phyloP scores from a whole-genome alignment of 1,140 invertebrate genomes.

The Aphaenogaster rudis region DNA sequence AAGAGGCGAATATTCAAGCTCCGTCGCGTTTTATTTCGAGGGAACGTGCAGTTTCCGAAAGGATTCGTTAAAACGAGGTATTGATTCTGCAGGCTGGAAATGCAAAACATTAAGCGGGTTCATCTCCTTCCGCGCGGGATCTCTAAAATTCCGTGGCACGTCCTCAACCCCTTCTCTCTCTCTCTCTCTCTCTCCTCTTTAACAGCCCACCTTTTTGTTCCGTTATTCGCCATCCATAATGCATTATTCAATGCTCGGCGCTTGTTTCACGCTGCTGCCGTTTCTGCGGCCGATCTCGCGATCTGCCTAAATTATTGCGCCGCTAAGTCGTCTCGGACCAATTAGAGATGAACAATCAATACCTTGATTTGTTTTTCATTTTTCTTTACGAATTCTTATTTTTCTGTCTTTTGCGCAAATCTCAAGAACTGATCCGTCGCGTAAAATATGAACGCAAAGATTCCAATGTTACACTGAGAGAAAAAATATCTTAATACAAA shows the following conservation, averaged over 20 bases:
- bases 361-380: not conserved
- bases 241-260: constrained; percentile 58
- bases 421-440: not conserved
- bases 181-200: not conserved
- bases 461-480: not conserved
- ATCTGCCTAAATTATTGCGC: constrained; percentile 38
- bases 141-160: constrained; percentile 29
- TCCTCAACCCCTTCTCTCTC: not conserved
- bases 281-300: constrained; percentile 40
- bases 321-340: constrained; percentile 2
- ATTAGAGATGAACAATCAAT: constrained; percentile 50
- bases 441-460: constrained; percentile 1
- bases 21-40: not conserved
- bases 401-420: not conserved
- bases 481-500: too few species aligned
- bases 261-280: constrained; percentile 47
- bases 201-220: not conserved
- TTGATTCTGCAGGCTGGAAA: constrained; percentile 2
- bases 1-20: not conserved
- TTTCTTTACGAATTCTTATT: not conserved
- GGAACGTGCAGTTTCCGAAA: not conserved
- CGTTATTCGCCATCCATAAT: constrained; percentile 60
- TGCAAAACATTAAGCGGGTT: constrained; percentile 42
- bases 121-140: constrained; percentile 14
- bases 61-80: constrained; percentile 40